phyloP scores from a whole-genome alignment of 1,140 invertebrate genomes.

The Andricus grossulariae region DNA sequence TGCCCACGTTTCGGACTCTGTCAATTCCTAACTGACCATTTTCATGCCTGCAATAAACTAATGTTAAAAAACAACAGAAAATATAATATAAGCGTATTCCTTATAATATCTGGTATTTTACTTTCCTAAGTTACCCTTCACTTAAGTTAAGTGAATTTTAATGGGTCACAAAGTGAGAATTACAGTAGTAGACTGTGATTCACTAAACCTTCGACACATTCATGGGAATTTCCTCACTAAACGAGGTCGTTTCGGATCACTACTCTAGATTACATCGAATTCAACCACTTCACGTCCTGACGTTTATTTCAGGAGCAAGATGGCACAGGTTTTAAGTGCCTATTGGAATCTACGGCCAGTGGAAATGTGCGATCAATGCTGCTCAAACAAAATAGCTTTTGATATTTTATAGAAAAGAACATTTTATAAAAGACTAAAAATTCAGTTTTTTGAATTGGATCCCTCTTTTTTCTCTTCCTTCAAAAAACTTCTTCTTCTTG shows the following conservation, averaged over 20 bases:
- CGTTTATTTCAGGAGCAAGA: constrained; percentile 13
- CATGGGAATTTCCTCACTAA: neutral
- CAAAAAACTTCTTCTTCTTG: no score
- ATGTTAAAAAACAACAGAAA: neutral
- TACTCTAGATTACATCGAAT: constrained; percentile 15
- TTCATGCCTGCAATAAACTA: no score
- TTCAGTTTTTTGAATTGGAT: no score
- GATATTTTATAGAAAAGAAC: neutral
- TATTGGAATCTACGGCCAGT: neutral
- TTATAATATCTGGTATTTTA: neutral
- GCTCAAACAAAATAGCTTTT: neutral
- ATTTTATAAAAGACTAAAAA: neutral
- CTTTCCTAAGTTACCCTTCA: neutral
- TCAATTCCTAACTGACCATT: no score
- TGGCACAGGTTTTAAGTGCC: constrained; percentile 5
- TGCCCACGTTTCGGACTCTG: no score
- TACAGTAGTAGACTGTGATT: neutral
- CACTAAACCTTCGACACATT: constrained; percentile 7
- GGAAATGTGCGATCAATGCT: neutral
- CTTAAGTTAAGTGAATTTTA: constrained; percentile 8
- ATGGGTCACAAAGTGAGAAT: neutral
- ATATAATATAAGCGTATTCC: neutral
- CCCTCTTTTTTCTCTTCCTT: no score
- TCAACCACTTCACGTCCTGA: neutral
- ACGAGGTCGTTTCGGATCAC: constrained; percentile 13